A percentile compares a stretch with the other conserved stretches of the same genome.
These are phyloP conservation scores for Synergus itoensis DNA, from an alignment of 2,888 invertebrate species.

Conservation along the genomic window DNA sequence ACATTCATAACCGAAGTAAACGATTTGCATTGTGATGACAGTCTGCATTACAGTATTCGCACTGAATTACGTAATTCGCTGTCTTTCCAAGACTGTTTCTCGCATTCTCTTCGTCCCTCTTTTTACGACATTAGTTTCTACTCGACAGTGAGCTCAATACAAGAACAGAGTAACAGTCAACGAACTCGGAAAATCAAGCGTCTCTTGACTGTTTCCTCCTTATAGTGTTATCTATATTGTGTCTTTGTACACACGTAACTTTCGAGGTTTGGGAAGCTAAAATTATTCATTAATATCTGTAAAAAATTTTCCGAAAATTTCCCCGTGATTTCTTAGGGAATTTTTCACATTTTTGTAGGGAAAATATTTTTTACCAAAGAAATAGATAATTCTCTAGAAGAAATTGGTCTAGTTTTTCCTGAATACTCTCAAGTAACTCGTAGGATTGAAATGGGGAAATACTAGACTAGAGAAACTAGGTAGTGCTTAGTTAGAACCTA, in stretches of 20 bases:
- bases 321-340: too few relatives aligned
- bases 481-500: too few relatives aligned
- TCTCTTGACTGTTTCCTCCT: constrained; percentile 56
- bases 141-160: constrained; percentile 50
- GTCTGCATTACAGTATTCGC: constrained; percentile 9
- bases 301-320: too few relatives aligned
- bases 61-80: constrained; percentile 49
- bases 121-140: constrained; percentile 53
- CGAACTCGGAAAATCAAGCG: constrained; percentile 60
- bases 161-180: constrained; percentile 58
- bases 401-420: too few relatives aligned
- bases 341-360: too few relatives aligned
- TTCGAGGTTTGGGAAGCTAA: constrained; percentile 55
- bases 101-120: constrained; percentile 44
- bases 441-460: too few relatives aligned
- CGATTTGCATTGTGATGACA: constrained; percentile 31
- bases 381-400: too few relatives aligned
- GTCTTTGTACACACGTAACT: constrained; percentile 62
- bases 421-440: too few relatives aligned
- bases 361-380: too few relatives aligned
- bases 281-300: too few relatives aligned
- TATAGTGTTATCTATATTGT: constrained; percentile 45
- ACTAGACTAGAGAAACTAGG: too few relatives aligned
- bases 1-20: constrained; percentile 25
- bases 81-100: constrained; percentile 44